Percentiles rank a stretch among this genome's conserved stretches.
Conservation (phyloP, 2,888 invertebrate species). For the Vesta saturnalis region DNA sequence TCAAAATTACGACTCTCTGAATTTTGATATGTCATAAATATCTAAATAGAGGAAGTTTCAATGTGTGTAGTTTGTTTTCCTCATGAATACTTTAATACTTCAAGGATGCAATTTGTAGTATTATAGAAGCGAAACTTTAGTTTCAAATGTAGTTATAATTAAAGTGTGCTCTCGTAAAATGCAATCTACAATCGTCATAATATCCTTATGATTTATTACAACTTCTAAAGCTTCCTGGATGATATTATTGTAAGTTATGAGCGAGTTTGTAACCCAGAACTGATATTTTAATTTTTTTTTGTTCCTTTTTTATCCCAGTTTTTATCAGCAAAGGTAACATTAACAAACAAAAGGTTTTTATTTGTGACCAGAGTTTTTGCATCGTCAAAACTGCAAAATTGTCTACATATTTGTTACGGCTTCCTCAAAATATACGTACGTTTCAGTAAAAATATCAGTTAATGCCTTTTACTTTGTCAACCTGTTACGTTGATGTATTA, state of each 20-base stretch:
- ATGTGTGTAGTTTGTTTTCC: background rate
- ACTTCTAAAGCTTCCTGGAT: slow-evolving; percentile 35
- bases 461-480: background rate
- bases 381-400: no score
- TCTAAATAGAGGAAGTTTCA: slow-evolving; percentile 5
- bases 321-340: slow-evolving; percentile 5
- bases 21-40: slow-evolving; percentile 13
- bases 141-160: slow-evolving; percentile 1
- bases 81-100: background rate
- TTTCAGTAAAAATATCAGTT: no score
- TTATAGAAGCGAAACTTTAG: background rate
- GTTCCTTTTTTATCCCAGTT: slow-evolving; percentile 20
- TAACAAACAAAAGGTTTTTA: slow-evolving; percentile 2
- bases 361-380: background rate
- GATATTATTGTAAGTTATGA: slow-evolving; percentile 39
- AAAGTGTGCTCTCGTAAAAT: background rate
- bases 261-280: slow-evolving; percentile 28
- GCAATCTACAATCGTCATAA: slow-evolving; percentile 41
- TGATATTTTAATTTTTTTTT: slow-evolving; percentile 30
- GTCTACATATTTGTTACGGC: background rate
- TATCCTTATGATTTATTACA: slow-evolving; percentile 44
- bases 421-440: no score
- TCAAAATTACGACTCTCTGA: slow-evolving; percentile 4
- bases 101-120: background rate
- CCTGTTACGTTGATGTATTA: background rate